Conservation (phyloP, 2,797 vertebrate genomes). For the Ceryle rudis region DNA sequence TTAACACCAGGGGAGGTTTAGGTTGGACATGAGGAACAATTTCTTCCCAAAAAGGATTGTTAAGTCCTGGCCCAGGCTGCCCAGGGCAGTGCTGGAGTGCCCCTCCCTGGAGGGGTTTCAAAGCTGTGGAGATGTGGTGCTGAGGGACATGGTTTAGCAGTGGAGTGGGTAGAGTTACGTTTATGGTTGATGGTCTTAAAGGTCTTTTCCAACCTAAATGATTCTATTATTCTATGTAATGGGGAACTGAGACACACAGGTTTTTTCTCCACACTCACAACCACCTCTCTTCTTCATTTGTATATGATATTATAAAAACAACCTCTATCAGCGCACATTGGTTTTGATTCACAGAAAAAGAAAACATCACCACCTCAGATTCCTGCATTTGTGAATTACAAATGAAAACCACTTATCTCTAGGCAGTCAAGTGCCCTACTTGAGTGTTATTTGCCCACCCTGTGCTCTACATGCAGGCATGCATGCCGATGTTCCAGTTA, state of each 20-base stretch:
- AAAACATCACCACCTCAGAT: background rate
- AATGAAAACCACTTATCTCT: background rate
- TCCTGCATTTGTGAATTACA: background rate
- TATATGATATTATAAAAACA: background rate
- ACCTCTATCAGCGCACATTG: fast-evolving
- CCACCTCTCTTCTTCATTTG: background rate
- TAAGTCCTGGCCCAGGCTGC: background rate
- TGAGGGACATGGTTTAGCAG: background rate
- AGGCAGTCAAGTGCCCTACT: background rate
- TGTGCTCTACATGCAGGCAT: background rate
- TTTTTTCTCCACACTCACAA: fast-evolving
- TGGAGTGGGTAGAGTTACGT: background rate
- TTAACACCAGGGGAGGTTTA: background rate
- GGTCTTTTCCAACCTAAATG: background rate
- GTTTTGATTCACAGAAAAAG: background rate
- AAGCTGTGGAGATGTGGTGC: background rate
- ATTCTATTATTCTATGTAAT: background rate
- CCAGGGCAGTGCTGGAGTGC: background rate
- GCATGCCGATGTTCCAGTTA: background rate
- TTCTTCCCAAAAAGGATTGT: no score
- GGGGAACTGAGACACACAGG: background rate
- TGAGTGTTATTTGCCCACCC: background rate
- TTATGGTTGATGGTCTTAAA: background rate
- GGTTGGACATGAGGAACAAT: no score
- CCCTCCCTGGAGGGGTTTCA: no score